Base-by-base conservation (phyloP, 2,797 vertebrate species). In the Sandelia bainsii region DNA sequence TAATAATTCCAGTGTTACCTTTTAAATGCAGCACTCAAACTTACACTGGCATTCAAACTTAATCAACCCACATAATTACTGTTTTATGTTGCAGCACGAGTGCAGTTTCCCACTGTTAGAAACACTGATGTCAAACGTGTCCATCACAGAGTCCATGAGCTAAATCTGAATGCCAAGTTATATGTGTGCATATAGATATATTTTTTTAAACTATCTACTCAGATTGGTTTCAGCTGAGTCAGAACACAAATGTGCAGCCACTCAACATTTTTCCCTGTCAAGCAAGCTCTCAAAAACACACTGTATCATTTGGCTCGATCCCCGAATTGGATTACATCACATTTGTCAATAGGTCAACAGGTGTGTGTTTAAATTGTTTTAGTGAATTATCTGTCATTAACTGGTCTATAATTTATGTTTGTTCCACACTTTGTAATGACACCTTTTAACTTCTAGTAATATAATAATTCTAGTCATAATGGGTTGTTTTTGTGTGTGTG, bases 61-160 rank as follows among this genome's bases (percentile, higher is more conserved):
- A 6, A 20, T 49, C 22, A 61, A 2, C n/a, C 29, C 19, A 11
- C 42, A n/a, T 23, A 27, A 20, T 27, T 56, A 3, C 48, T 57
- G 7, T 50, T 44, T n/a, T 17, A n/a, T 37, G 57, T 39, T 23
- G 32, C 60, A 46, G 12, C 17, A 62, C 16, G 5, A 27, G 5
- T 39, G 11, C 45, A 25, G 39, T 0, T 40, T 32, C 17, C 13
- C 23, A 42, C 42, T 5, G 3, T 0, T 25, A n/a, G 14, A 69
- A 46, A 27, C 45, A 29, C 51, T 54, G 34, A 64, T 62, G 54
- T 62, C 25, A 52, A 42, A 64, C 67, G 72, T 19, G 61, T 65
- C 44, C 39, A 49, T n/a, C 54, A 34, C 27, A 6, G n/a, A 25
- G 23, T 34, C 20, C 1, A 5, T n/a, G 34, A 58, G 17, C 20